Conservation (phyloP, 2,797 vertebrate genomes). For the Gorsachius magnificus region DNA sequence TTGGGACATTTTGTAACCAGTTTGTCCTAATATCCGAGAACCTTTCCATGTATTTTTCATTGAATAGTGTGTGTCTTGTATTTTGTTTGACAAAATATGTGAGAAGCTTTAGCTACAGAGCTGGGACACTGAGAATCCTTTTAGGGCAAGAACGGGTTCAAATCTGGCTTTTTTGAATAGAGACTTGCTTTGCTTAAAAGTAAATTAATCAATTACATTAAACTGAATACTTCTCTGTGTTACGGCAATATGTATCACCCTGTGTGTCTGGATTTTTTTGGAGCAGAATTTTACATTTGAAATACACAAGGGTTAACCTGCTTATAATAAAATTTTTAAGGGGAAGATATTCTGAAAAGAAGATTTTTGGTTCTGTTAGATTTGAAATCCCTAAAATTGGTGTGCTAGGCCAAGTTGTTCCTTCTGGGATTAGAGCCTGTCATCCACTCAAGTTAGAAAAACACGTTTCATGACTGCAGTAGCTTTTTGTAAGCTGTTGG, state of each 20-base stretch:
- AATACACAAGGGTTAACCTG: background rate
- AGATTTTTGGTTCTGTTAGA: background rate
- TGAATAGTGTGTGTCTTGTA: background rate
- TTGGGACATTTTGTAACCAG: background rate
- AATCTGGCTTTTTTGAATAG: background rate
- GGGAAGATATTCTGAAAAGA: background rate
- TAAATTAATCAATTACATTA: background rate
- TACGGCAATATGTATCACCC: background rate
- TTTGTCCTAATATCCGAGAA: background rate
- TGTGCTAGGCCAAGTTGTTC: background rate
- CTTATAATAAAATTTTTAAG: background rate
- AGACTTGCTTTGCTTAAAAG: background rate
- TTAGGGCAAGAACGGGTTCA: background rate
- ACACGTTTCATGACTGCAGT: background rate
- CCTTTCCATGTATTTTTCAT: background rate
- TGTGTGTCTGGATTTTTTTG: background rate
- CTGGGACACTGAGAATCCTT: background rate
- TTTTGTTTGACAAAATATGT: background rate
- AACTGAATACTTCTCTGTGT: background rate
- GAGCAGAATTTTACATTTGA: background rate
- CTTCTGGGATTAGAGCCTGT: background rate
- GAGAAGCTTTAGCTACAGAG: background rate
- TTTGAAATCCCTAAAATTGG: background rate
- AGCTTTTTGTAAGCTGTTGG: background rate
- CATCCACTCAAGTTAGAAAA: background rate